Evolutionary conservation across 2,797 vertebrate genomes (phyloP).

Genomic region (Sternotherus odoratus): DNA sequence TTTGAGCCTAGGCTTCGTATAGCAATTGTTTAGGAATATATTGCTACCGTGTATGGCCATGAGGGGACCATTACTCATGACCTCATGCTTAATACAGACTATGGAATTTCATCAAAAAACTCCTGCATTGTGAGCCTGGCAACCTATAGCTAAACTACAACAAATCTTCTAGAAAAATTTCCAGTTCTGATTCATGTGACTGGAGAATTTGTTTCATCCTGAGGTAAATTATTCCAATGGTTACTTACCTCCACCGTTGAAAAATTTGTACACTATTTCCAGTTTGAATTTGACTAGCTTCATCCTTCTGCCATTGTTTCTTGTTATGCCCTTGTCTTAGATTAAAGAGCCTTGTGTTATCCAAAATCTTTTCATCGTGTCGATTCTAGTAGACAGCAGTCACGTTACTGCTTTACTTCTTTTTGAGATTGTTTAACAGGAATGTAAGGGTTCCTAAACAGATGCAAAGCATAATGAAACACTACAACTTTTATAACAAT

Average conservation of each 20-base stretch:
- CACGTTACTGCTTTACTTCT: background rate
- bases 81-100: background rate
- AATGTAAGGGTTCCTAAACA: background rate
- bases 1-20: background rate
- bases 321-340: background rate
- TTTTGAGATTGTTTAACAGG: background rate
- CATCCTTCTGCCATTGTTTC: background rate
- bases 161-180: no score
- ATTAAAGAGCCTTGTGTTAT: background rate
- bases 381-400: no score
- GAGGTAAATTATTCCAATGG: background rate
- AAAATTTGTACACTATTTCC: background rate
- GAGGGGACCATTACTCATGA: background rate
- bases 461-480: no score
- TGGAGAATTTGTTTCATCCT: rapidly evolving
- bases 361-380: no score
- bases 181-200: background rate
- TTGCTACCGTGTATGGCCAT: background rate
- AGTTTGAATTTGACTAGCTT: background rate
- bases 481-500: background rate
- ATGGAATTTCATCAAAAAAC: background rate
- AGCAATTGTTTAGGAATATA: no score
- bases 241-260: background rate
- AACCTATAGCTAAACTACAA: no score
- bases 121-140: background rate